Percentiles rank a stretch among this genome's conserved stretches.
These are phyloP conservation scores for Microplitis demolitor DNA, from an alignment of 1,140 invertebrate species.

Conservation along the genomic window DNA sequence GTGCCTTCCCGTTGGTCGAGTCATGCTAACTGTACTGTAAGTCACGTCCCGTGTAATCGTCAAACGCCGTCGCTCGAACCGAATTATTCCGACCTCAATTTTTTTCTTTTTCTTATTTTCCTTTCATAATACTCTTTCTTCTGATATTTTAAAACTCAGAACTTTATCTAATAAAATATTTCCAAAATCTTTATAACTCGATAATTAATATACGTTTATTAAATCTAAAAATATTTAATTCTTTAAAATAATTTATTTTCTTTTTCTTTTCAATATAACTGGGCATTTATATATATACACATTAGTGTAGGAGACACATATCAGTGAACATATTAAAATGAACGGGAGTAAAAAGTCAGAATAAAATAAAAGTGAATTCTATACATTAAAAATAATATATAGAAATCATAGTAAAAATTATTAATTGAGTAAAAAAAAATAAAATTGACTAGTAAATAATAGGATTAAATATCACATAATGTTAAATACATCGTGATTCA, in stretches of 20 bases:
- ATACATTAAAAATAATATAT: not conserved
- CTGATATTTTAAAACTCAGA: not conserved
- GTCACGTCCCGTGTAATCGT: slow-evolving; percentile 39
- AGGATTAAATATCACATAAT: not conserved
- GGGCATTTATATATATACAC: slow-evolving; percentile 36
- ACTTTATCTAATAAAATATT: not conserved
- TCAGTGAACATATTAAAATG: not conserved
- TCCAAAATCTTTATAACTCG: too few species aligned
- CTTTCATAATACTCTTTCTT: not conserved
- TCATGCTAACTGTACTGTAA: slow-evolving; percentile 51
- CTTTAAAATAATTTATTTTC: not conserved
- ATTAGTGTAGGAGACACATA: not conserved
- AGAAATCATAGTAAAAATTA: not conserved
- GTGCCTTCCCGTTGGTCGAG: slow-evolving; percentile 61
- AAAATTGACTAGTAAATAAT: not conserved
- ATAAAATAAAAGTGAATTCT: not conserved
- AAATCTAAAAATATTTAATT: too few species aligned
- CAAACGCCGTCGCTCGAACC: slow-evolving; percentile 21
- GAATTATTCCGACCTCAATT: slow-evolving; percentile 29
- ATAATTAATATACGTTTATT: slow-evolving; percentile 12
- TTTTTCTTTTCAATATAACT: slow-evolving; percentile 26
- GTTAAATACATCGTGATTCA: slow-evolving; percentile 15
- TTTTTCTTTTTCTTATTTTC: slow-evolving; percentile 1
- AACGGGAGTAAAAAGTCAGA: not conserved
- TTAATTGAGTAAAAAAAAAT: not conserved